phyloP scores from a whole-genome alignment of 2,797 vertebrate species.

The Arnoldichthys spilopterus region DNA sequence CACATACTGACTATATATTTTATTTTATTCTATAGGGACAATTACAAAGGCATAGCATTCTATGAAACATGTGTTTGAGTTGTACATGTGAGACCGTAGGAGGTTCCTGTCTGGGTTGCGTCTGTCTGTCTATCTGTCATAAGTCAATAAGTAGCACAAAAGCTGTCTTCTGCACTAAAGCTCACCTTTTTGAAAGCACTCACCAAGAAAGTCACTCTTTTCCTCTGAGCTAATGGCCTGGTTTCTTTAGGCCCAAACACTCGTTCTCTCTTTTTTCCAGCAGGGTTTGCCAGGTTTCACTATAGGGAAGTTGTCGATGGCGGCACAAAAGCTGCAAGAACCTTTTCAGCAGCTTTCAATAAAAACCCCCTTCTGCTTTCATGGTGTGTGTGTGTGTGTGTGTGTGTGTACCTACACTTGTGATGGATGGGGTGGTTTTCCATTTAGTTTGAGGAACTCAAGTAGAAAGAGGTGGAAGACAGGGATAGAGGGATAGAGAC shows the following conservation, averaged over 20 bases:
- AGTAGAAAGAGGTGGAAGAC: background rate
- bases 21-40: too few relatives aligned
- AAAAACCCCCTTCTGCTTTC: conserved; percentile 13
- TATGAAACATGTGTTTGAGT: too few relatives aligned
- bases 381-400: conserved; percentile 18
- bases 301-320: conserved; percentile 23
- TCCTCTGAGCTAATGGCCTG: background rate
- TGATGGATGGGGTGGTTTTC: conserved; percentile 55
- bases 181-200: background rate
- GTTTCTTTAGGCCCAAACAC: background rate
- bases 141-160: too few relatives aligned
- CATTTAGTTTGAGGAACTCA: conserved; percentile 13
- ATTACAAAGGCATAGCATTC: too few relatives aligned
- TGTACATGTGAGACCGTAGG: too few relatives aligned
- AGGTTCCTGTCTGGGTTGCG: too few relatives aligned
- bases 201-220: background rate
- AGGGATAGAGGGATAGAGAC: background rate
- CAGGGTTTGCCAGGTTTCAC: background rate
- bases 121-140: too few relatives aligned
- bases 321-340: conserved; percentile 8
- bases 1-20: too few relatives aligned
- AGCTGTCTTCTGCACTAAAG: background rate
- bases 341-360: conserved; percentile 29
- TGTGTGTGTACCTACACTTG: conserved; percentile 18
- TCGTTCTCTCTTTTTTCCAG: background rate